Percentiles rank a stretch among this genome's conserved stretches.
Evolutionary conservation across 2,888 invertebrate genomes (phyloP).

Genomic region (Agriotes lineatus): DNA sequence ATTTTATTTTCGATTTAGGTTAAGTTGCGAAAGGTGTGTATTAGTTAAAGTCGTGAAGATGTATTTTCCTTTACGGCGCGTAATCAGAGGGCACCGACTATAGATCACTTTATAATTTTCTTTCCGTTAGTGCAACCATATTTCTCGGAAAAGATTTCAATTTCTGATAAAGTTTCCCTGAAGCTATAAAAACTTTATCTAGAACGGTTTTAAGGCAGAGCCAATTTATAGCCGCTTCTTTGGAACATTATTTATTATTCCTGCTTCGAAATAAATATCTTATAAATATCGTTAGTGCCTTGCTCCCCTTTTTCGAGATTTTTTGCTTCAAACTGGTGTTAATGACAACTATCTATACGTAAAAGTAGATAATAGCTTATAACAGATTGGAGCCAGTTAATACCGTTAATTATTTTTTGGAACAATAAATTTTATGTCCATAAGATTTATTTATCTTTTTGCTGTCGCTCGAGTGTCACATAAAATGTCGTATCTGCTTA

Average conservation of each 20-base stretch:
- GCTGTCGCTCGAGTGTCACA: too few relatives aligned
- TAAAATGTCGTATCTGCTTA: too few relatives aligned
- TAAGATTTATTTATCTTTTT: too few relatives aligned
- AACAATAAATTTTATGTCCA: too few relatives aligned
- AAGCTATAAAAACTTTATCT: neutral
- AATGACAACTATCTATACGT: too few relatives aligned
- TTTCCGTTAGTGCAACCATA: neutral
- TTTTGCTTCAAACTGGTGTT: too few relatives aligned
- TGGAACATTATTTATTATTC: neutral
- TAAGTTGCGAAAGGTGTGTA: constrained; percentile 10
- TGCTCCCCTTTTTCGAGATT: too few relatives aligned
- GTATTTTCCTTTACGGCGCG: neutral
- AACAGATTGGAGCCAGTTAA: too few relatives aligned
- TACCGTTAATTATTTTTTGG: too few relatives aligned
- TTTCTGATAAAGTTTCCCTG: neutral
- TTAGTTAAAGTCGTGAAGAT: constrained; percentile 6
- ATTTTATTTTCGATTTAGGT: constrained; percentile 23
- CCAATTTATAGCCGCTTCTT: neutral
- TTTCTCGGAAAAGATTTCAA: neutral
- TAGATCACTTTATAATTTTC: neutral
- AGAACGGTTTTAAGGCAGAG: neutral
- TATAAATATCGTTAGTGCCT: neutral
- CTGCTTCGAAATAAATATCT: neutral
- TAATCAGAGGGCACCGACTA: neutral
- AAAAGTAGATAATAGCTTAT: too few relatives aligned